Evolutionary conservation across 2,888 invertebrate genomes (phyloP).

Genomic region (Lithosia quadra): DNA sequence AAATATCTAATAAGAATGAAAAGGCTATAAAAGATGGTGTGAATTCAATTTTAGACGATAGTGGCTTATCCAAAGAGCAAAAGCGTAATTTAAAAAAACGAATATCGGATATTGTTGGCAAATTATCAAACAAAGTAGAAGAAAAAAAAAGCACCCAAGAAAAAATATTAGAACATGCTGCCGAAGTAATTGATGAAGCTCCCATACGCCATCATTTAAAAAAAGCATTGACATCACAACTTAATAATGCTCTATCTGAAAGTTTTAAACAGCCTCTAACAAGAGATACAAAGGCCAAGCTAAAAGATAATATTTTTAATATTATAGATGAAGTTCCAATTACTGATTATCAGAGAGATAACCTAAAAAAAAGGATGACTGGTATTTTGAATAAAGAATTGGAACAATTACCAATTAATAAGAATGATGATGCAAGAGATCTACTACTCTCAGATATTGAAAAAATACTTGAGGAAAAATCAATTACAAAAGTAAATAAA

Average conservation of each 20-base stretch:
- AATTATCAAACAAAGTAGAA: not conserved
- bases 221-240: not conserved
- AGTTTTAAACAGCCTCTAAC: not conserved
- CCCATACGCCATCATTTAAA: constrained; percentile 17
- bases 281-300: not conserved
- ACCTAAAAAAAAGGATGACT: constrained; percentile 34
- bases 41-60: constrained; percentile 13
- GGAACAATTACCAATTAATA: not conserved
- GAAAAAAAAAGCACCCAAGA: constrained; percentile 2
- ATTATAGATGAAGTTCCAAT: constrained; percentile 40
- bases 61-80: constrained; percentile 6
- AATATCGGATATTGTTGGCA: constrained; percentile 4
- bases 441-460: not conserved
- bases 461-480: constrained; percentile 13
- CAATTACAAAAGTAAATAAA: constrained; percentile 13
- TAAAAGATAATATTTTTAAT: constrained; percentile 32
- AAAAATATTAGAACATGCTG: not conserved
- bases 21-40: constrained; percentile 3
- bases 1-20: not conserved
- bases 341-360: constrained; percentile 29
- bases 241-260: constrained; percentile 9
- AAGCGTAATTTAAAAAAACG: constrained; percentile 7
- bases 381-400: constrained; percentile 15
- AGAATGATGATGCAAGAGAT: not conserved
- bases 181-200: constrained; percentile 13